These are phyloP conservation scores for Acestrorhynchus altus DNA, from an alignment of 2,797 vertebrate species.

Conservation along the genomic window DNA sequence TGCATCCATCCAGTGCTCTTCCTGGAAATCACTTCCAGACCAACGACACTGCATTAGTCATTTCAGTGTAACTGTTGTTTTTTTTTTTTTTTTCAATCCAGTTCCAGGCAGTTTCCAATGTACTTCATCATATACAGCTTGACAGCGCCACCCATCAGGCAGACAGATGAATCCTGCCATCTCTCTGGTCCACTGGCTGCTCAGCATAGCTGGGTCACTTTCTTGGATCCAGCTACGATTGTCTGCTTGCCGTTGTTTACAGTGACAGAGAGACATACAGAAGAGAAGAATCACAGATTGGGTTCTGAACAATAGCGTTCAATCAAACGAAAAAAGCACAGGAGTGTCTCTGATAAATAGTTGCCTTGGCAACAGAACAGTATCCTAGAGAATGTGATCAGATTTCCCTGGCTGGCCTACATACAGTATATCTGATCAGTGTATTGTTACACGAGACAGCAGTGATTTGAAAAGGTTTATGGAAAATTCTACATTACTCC, in stretches of 20 bases:
- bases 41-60: background rate
- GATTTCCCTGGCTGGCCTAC: conserved; percentile 54
- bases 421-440: conserved; percentile 24
- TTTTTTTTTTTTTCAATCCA: background rate
- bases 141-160: background rate
- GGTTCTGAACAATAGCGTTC: background rate
- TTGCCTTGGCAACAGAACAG: conserved; percentile 69
- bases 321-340: background rate
- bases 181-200: background rate
- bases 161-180: background rate
- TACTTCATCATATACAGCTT: background rate
- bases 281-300: background rate
- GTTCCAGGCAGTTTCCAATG: no score
- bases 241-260: background rate
- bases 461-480: background rate
- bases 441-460: conserved; percentile 14
- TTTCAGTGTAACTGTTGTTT: background rate
- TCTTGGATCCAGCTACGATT: background rate
- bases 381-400: conserved; percentile 33
- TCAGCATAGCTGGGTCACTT: background rate
- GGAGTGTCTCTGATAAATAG: conserved; percentile 48
- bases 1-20: background rate
- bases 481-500: background rate
- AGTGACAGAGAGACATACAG: background rate
- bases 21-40: background rate